Evolutionary conservation across 2,113 vertebrate species (phyloP), one percentile per base, ranked within the genome.

Genomic region (Ageneiosus marmoratus): DNA sequence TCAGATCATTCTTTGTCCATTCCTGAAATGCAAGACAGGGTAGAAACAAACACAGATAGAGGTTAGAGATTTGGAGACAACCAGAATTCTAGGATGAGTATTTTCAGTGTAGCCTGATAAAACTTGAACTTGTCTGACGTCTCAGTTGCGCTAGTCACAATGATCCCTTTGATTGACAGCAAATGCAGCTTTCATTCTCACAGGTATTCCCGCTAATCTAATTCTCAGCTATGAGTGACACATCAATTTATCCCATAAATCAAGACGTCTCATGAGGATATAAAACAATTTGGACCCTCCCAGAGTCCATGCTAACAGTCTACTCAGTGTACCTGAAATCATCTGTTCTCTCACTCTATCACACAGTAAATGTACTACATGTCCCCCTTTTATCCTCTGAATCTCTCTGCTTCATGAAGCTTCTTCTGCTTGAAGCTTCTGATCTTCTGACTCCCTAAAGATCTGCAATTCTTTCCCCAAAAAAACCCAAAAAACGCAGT

Each of bases 1-100:
- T 92, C 27, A 93, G 83, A 0, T 91, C 91, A 15, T 89, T 91
- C 46, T 91, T 93, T 74, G 83, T 92, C 92, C 92, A 93, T 5
- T 94, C 93, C 94, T 95, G 82, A 77, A 46, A 11, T 22, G 6
- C 1, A 34, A 56, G 65, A 79, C 13, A 41, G 27, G 63, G 27
- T 9, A 77, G 18, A 12, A n/a, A n/a, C n/a, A n/a, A n/a, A n/a
- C n/a, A n/a, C n/a, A n/a, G n/a, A 75, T 9, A 44, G n/a, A 50
- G 70, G 24, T n/a, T 50, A 50, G 24, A 50, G 44, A 16, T 48
- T 72, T 13, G 12, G 22, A 12, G 24, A 73, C 27, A 16, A 8
- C 6, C 29, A 3, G 29, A 32, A 34, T n/a, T n/a, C n/a, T n/a
- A n/a, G n/a, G 34, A 65, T 65, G 16, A 34, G 29, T 34, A 20